A percentile compares a stretch with the other conserved stretches of the same genome.
phyloP scores from a whole-genome alignment of 2,797 vertebrate genomes.

The Pangasius mekongensis region DNA sequence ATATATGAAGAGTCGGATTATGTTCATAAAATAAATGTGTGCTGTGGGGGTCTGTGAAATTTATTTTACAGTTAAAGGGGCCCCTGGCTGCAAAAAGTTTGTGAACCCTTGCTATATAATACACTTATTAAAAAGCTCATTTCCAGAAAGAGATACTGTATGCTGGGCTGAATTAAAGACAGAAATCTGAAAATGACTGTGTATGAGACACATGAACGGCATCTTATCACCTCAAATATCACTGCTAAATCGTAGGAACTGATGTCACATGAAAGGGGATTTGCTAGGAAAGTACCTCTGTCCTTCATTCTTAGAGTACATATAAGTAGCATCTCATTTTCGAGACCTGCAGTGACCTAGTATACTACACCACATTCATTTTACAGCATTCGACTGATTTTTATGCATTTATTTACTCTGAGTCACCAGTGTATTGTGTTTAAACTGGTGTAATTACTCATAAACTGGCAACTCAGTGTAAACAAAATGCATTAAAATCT shows the following conservation, averaged over 20 bases:
- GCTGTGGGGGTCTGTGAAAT: not conserved
- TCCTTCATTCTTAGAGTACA: not conserved
- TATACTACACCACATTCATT: not conserved
- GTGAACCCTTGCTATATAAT: not conserved
- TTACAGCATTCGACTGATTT: not conserved
- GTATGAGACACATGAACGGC: not conserved
- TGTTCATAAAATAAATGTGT: not conserved
- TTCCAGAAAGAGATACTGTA: not conserved
- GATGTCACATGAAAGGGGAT: no score
- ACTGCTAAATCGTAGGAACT: not conserved
- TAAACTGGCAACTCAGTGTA: not conserved
- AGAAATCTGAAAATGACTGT: not conserved
- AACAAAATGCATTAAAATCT: not conserved
- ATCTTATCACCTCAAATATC: not conserved
- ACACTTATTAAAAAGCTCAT: not conserved
- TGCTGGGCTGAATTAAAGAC: not conserved
- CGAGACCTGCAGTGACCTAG: not conserved
- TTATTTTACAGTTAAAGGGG: not conserved
- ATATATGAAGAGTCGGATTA: not conserved
- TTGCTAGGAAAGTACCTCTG: not conserved
- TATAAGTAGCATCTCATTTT: not conserved
- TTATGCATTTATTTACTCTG: not conserved
- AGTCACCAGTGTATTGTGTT: not conserved
- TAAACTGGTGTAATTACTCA: not conserved
- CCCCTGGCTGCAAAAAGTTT: not conserved